phyloP scores from a whole-genome alignment of 2,113 vertebrate genomes.

The Scytalopus superciliaris region DNA sequence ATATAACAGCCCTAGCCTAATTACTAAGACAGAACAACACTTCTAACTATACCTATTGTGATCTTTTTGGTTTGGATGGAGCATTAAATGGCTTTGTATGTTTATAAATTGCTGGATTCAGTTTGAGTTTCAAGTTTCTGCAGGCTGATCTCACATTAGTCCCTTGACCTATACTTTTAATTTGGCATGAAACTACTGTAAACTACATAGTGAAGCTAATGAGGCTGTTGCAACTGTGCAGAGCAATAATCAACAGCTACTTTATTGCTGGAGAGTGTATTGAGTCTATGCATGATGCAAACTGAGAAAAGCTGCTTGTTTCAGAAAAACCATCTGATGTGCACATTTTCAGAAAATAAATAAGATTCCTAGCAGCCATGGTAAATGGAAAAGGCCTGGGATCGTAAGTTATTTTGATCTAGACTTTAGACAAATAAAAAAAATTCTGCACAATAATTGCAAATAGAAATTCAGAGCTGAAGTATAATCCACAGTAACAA shows the following conservation, averaged over 20 bases:
- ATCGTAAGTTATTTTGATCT: constrained; percentile 50
- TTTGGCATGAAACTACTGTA: constrained; percentile 70
- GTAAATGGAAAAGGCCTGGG: constrained; percentile 16
- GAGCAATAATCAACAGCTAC: constrained; percentile 65
- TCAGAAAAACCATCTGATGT: neutral
- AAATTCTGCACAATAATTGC: neutral
- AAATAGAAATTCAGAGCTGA: constrained; percentile 35
- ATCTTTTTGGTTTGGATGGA: constrained; percentile 7
- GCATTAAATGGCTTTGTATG: neutral
- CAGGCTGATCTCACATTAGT: constrained; percentile 62
- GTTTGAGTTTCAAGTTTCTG: constrained; percentile 55
- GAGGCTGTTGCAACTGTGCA: constrained; percentile 57
- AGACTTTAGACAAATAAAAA: constrained; percentile 9
- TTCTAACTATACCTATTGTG: constrained; percentile 42
- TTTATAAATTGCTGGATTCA: constrained; percentile 31
- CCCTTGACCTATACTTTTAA: constrained; percentile 75
- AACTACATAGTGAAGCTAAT: constrained; percentile 71
- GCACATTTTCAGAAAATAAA: constrained; percentile 53
- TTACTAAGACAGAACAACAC: constrained; percentile 11
- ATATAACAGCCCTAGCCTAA: constrained; percentile 19
- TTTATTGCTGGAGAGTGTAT: constrained; percentile 54
- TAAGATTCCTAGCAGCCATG: constrained; percentile 16
- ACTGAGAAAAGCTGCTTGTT: constrained; percentile 47
- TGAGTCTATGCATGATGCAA: constrained; percentile 33
- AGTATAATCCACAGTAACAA: constrained; percentile 2